Conservation (phyloP, 2,888 invertebrate species). For the Hylaea fasciaria region DNA sequence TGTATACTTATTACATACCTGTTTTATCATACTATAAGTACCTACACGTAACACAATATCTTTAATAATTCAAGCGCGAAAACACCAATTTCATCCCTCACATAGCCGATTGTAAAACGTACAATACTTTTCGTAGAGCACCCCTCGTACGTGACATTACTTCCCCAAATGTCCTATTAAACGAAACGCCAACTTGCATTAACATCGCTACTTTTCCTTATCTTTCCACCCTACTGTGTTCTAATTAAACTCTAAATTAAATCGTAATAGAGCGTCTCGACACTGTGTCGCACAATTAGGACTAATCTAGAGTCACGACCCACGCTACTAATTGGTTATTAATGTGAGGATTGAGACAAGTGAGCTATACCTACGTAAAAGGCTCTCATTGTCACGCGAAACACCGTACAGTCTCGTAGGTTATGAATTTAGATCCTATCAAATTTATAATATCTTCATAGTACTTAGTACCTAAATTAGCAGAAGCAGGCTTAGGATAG, state of each 20-base stretch:
- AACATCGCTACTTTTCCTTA: slow-evolving; percentile 24
- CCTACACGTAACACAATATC: no score
- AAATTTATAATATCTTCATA: no score
- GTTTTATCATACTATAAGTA: no score
- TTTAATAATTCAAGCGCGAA: no score
- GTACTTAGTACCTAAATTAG: no score
- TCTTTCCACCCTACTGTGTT: slow-evolving; percentile 20
- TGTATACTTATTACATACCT: no score
- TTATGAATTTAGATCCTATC: no score
- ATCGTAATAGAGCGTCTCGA: slow-evolving; percentile 23
- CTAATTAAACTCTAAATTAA: slow-evolving; percentile 25
- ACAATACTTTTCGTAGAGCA: neutral
- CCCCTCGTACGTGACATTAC: slow-evolving; percentile 17
- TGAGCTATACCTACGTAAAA: neutral
- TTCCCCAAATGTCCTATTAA: slow-evolving; percentile 7
- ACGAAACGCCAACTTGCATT: slow-evolving; percentile 20
- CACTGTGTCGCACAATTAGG: slow-evolving; percentile 23
- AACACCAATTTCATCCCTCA: neutral
- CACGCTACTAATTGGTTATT: slow-evolving; percentile 12
- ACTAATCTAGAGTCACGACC: slow-evolving; percentile 24
- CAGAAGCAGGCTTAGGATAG: no score
- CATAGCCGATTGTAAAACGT: neutral
- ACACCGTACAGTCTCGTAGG: no score
- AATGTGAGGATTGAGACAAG: neutral
- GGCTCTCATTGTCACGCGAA: no score